Conservation (phyloP, 64 coral and sea anemone genomes). For the Actinia tenebrosa region DNA sequence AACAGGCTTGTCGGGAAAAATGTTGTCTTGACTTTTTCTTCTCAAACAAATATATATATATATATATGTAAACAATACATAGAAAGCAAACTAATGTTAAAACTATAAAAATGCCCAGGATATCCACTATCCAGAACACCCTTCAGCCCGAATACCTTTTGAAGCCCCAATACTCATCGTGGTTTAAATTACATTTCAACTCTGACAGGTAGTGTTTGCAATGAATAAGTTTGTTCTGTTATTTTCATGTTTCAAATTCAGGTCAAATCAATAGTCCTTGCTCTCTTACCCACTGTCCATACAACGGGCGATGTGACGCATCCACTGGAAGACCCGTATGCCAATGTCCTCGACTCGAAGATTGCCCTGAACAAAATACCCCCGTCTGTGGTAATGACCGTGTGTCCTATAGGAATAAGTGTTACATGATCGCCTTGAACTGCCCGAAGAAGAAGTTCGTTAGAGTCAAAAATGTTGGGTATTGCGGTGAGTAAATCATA, state of each 20-base stretch:
- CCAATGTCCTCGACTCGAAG: slow-evolving; percentile 21
- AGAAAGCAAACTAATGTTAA: too few species aligned
- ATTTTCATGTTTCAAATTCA: background rate
- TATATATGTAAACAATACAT: too few species aligned
- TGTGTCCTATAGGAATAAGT: slow-evolving; percentile 65
- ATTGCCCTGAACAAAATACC: slow-evolving; percentile 10
- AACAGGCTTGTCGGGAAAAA: too few species aligned
- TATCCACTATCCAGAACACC: too few species aligned
- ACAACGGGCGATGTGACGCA: slow-evolving; percentile 27
- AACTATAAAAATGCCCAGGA: too few species aligned
- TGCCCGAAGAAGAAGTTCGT: slow-evolving; percentile 52
- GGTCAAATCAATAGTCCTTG: slow-evolving; percentile 19
- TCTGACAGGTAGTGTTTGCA: too few species aligned
- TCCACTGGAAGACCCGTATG: slow-evolving; percentile 17
- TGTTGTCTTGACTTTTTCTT: too few species aligned
- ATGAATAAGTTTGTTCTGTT: background rate
- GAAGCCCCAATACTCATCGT: too few species aligned
- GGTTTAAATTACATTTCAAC: too few species aligned
- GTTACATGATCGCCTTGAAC: slow-evolving; percentile 61
- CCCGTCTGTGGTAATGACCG: slow-evolving; percentile 82
- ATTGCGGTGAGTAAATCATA: slow-evolving; percentile 46
- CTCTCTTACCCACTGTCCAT: slow-evolving; percentile 23
- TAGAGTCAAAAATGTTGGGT: slow-evolving; percentile 36
- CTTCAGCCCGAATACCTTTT: too few species aligned
- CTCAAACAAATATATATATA: too few species aligned